A percentile compares a stretch with the other conserved stretches of the same genome.
Conservation (phyloP, 1,140 invertebrate species). For the Ladona fulva region DNA sequence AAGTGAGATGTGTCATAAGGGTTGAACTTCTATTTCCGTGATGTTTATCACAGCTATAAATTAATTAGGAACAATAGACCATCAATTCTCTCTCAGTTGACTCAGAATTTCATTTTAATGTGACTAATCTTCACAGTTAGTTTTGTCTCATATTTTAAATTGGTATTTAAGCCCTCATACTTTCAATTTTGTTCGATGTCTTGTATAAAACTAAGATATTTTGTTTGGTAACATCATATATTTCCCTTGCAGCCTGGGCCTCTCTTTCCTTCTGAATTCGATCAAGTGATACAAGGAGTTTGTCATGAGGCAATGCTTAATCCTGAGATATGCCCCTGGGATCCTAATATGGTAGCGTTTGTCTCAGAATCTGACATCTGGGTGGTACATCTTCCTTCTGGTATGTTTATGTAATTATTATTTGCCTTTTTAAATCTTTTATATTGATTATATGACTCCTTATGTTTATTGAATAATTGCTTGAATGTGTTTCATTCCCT, state of each 20-base stretch:
- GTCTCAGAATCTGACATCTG: slow-evolving; percentile 87
- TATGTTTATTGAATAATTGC: too few relatives aligned
- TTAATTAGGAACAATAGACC: too few relatives aligned
- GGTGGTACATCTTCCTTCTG: slow-evolving; percentile 68
- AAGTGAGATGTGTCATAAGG: too few relatives aligned
- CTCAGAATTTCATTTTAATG: too few relatives aligned
- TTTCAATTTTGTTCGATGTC: not conserved
- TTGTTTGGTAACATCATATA: not conserved
- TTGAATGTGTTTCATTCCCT: too few relatives aligned
- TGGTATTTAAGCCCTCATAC: too few relatives aligned
- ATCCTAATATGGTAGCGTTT: slow-evolving; percentile 79
- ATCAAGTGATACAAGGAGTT: slow-evolving; percentile 39
- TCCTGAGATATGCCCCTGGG: slow-evolving; percentile 84
- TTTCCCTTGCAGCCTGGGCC: slow-evolving; percentile 48
- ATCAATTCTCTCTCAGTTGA: too few relatives aligned
- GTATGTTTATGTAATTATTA: slow-evolving; percentile 37
- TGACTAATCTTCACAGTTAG: too few relatives aligned
- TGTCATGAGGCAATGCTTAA: slow-evolving; percentile 60
- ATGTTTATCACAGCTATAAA: too few relatives aligned
- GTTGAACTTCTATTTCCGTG: too few relatives aligned
- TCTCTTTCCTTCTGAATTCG: slow-evolving; percentile 58
- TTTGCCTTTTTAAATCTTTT: not conserved
- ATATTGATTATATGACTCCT: too few relatives aligned
- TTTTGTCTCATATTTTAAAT: too few relatives aligned
- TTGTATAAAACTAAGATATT: not conserved